Conservation (phyloP, 2,797 vertebrate genomes). For the Holocentrus rufus region DNA sequence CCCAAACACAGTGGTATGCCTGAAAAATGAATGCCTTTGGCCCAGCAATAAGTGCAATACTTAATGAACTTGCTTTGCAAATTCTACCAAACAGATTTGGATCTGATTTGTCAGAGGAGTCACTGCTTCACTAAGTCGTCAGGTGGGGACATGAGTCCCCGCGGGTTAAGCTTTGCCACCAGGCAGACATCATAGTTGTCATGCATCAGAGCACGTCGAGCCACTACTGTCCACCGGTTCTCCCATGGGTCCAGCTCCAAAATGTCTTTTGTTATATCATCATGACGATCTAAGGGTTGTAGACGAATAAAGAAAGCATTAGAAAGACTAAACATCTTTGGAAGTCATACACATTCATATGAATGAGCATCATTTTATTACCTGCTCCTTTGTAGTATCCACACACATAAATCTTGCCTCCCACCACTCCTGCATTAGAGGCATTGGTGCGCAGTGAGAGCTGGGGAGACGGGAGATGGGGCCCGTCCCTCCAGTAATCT, state of each 20-base stretch:
- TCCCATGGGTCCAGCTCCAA: conserved; percentile 93
- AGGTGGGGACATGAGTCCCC: conserved; percentile 93
- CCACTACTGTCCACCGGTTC: conserved; percentile 92
- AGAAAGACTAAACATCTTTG: neutral
- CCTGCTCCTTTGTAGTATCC: conserved; percentile 97
- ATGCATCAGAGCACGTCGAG: conserved; percentile 90
- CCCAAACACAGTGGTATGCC: conserved; percentile 40
- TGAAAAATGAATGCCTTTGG: conserved; percentile 49
- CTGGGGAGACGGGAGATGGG: conserved; percentile 89
- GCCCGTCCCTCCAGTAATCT: conserved; percentile 93
- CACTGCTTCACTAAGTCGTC: conserved; percentile 83
- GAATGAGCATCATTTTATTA: conserved; percentile 63
- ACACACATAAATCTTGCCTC: conserved; percentile 94
- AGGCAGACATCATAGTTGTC: conserved; percentile 97
- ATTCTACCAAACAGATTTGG: conserved; percentile 48
- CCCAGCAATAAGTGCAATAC: conserved; percentile 63
- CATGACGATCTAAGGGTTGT: conserved; percentile 88
- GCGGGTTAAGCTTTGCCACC: conserved; percentile 93
- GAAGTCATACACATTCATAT: neutral
- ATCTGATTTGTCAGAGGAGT: conserved; percentile 50
- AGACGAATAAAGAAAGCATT: conserved; percentile 13
- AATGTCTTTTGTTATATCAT: conserved; percentile 95
- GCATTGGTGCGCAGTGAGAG: conserved; percentile 90
- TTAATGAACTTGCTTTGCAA: conserved; percentile 41
- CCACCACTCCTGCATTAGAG: conserved; percentile 88